These are phyloP conservation scores for Rhadina sibilatrix DNA, from an alignment of 2,113 vertebrate genomes.

Conservation along the genomic window DNA sequence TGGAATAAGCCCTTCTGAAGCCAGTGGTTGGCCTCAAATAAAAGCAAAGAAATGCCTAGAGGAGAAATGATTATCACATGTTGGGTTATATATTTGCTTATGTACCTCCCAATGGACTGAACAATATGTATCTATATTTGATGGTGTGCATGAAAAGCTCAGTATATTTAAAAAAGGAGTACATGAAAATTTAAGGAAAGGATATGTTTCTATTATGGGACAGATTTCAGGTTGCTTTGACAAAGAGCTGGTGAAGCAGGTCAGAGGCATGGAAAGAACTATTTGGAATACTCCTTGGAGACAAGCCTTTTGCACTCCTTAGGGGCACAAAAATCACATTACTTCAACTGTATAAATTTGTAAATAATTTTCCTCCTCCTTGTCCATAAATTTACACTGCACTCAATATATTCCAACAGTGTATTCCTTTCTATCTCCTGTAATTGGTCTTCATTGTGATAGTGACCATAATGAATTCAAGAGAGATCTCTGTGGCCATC, in stretches of 20 bases:
- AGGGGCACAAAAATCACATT: not conserved
- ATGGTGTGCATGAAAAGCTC: not conserved
- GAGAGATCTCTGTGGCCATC: not conserved
- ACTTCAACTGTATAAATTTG: not conserved
- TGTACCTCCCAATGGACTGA: not conserved
- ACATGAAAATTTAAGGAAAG: not conserved
- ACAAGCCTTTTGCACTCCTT: not conserved
- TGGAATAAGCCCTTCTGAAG: not conserved
- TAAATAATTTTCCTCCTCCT: not conserved
- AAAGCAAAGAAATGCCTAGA: not conserved
- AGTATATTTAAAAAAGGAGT: not conserved
- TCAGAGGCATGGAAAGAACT: not conserved
- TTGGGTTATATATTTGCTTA: not conserved
- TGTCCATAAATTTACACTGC: not conserved
- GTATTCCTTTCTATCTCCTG: not conserved
- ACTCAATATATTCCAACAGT: slow-evolving; percentile 19
- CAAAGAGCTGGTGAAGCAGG: not conserved
- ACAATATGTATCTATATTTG: not conserved
- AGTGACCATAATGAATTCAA: slow-evolving; percentile 49
- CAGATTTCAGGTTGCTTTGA: not conserved
- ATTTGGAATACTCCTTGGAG: not conserved
- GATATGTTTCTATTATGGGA: not conserved
- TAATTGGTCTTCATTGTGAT: slow-evolving; percentile 24
- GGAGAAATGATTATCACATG: not conserved
- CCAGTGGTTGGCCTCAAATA: not conserved